Evolutionary conservation across 2,797 vertebrate genomes (phyloP).

Genomic region (Clarias laeviceps): DNA sequence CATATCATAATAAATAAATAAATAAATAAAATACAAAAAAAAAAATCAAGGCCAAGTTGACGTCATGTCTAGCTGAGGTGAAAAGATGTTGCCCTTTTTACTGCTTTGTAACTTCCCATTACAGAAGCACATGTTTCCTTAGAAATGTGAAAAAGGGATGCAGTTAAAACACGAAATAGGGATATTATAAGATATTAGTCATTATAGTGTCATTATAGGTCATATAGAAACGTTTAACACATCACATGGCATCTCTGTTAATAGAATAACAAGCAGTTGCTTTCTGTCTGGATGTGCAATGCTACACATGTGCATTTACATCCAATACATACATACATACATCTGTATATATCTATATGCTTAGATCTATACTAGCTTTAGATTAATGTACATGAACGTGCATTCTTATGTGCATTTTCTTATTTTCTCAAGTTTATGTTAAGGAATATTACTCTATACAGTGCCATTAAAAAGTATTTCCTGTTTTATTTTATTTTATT

Average conservation of each 20-base stretch:
- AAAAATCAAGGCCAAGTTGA: neutral
- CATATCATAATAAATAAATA: neutral
- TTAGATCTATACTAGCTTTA: neutral
- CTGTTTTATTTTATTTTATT: no score
- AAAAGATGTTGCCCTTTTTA: slow-evolving; percentile 17
- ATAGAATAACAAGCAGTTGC: neutral
- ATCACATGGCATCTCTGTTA: neutral
- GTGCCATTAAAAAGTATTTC: neutral
- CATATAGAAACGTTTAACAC: no score
- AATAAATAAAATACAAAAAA: neutral
- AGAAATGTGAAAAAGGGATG: slow-evolving; percentile 11
- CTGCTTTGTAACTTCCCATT: slow-evolving; percentile 33
- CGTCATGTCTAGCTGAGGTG: slow-evolving; percentile 10
- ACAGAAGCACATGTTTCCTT: neutral
- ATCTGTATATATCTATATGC: neutral
- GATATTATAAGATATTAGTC: neutral
- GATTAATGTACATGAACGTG: neutral
- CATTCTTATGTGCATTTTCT: no score
- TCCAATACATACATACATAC: no score
- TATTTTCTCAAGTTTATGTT: neutral
- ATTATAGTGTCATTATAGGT: neutral
- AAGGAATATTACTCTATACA: neutral
- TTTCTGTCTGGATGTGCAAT: neutral
- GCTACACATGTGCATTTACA: neutral
- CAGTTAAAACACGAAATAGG: neutral